These are phyloP conservation scores for Vespertilio murinus DNA, from an alignment of 2,797 vertebrate species.

Conservation along the genomic window DNA sequence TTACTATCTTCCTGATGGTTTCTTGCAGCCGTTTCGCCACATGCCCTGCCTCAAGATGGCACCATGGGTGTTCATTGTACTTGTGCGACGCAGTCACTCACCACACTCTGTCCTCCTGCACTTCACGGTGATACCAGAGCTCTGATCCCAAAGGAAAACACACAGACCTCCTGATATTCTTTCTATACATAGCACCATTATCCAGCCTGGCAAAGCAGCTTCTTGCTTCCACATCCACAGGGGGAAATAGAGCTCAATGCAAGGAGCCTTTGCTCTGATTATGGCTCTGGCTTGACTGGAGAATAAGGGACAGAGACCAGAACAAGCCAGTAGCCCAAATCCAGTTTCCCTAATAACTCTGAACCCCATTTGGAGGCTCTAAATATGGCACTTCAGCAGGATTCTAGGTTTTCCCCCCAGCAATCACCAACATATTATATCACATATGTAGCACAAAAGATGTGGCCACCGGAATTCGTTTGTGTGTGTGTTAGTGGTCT, in stretches of 20 bases:
- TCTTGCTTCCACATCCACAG: not conserved
- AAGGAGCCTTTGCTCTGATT: not conserved
- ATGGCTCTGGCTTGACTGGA: not conserved
- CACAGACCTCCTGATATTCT: not conserved
- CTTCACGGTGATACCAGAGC: rapidly evolving
- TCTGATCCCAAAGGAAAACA: not conserved
- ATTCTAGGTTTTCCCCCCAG: not conserved
- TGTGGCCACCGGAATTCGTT: not conserved
- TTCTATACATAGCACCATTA: not conserved
- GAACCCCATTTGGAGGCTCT: not conserved
- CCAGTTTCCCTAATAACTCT: not conserved
- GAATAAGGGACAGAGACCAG: not conserved
- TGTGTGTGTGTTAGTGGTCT: not conserved
- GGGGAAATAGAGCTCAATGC: not conserved
- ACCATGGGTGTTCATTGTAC: rapidly evolving
- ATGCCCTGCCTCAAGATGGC: not conserved
- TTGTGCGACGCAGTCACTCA: rapidly evolving
- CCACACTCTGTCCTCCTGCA: not conserved
- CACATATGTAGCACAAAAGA: not conserved
- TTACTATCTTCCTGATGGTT: not conserved
- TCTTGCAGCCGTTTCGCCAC: not conserved
- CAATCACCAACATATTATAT: not conserved
- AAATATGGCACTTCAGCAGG: not conserved
- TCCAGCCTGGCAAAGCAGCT: not conserved
- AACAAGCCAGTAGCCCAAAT: not conserved